Percentiles rank a stretch among this genome's conserved stretches.
These are phyloP conservation scores for Anthoptus insignis DNA, from an alignment of 2,888 invertebrate species.

Conservation along the genomic window DNA sequence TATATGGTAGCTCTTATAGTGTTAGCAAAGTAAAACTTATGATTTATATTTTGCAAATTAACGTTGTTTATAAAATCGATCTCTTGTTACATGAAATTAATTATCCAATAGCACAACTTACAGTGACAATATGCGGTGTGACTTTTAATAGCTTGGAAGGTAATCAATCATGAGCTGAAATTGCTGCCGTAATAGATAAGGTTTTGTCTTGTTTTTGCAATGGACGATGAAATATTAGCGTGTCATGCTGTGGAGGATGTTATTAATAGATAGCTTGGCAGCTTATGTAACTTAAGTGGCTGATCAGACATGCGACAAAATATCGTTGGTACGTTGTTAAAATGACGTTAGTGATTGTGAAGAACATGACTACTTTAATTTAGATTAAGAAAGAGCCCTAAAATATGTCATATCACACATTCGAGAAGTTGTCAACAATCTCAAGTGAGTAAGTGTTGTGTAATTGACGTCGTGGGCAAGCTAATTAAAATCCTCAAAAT, in stretches of 20 bases:
- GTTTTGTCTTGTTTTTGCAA: conserved; percentile 25
- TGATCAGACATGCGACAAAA: not conserved
- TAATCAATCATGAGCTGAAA: conserved; percentile 21
- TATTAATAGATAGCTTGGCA: conserved; percentile 22
- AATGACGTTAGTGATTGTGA: too few species aligned
- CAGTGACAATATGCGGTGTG: not conserved
- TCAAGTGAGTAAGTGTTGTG: too few species aligned
- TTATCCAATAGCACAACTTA: conserved; percentile 1
- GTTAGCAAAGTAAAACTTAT: not conserved
- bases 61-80: not conserved
- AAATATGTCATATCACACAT: too few species aligned
- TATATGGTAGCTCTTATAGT: too few species aligned
- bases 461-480: too few species aligned
- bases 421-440: too few species aligned
- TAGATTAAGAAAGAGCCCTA: too few species aligned
- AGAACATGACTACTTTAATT: too few species aligned
- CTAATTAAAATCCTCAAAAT: too few species aligned
- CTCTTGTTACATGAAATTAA: conserved; percentile 5
- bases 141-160: conserved; percentile 3
- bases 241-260: conserved; percentile 1
- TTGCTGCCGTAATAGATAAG: conserved; percentile 15
- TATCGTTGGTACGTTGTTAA: too few species aligned
- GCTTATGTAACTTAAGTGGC: too few species aligned
- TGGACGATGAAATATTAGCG: conserved; percentile 27
- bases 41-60: too few species aligned